Percentiles rank a stretch among this genome's conserved stretches.
phyloP scores from a whole-genome alignment of 53 echinoderm and acorn worm species.

The Zoroaster sp. region DNA sequence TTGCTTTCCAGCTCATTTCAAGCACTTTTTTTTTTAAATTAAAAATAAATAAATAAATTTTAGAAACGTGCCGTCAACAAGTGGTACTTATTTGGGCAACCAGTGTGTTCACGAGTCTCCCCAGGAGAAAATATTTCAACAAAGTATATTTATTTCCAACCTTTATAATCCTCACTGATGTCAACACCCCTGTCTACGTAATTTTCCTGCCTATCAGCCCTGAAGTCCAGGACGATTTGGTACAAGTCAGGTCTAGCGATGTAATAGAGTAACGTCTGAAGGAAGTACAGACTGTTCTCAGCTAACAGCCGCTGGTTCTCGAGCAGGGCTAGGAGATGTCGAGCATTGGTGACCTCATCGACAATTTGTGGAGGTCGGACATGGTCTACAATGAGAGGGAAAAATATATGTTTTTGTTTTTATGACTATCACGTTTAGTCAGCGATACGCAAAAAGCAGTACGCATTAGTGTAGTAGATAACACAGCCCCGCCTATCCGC shows the following conservation, averaged over 20 bases:
- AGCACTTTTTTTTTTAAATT: no score
- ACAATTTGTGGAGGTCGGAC: conserved; percentile 73
- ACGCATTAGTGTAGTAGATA: no score
- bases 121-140: no score
- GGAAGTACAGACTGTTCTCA: conserved; percentile 85
- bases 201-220: conserved; percentile 67
- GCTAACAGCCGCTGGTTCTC: conserved; percentile 80
- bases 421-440: no score
- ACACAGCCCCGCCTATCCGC: no score
- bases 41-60: no score
- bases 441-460: no score
- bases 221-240: conserved; percentile 76
- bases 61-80: no score
- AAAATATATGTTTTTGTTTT: no score
- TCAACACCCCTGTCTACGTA: conserved; percentile 64
- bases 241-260: conserved; percentile 84
- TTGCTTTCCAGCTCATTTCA: no score
- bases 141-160: conserved; percentile 42
- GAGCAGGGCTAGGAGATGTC: conserved; percentile 62
- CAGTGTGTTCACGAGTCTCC: no score
- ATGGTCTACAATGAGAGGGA: conserved; percentile 61
- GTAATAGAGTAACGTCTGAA: conserved; percentile 88
- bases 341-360: conserved; percentile 60
- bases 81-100: no score
- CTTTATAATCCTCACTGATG: conserved; percentile 63